A percentile compares a stretch with the other conserved stretches of the same genome.
phyloP scores from a whole-genome alignment of 2,113 vertebrate genomes.

The Myrmecophaga tridactyla region DNA sequence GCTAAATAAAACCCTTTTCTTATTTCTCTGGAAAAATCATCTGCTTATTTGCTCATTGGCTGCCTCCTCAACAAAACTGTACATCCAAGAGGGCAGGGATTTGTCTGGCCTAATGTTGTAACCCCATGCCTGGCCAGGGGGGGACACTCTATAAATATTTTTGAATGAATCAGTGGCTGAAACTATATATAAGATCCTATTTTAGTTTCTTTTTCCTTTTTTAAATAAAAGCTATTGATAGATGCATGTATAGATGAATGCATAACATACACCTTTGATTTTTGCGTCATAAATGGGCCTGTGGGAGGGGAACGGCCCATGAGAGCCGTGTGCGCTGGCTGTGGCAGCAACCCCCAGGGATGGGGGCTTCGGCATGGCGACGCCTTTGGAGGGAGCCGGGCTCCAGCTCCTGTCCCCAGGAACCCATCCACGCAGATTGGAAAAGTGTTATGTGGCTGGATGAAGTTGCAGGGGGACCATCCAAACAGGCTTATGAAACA shows the following conservation, averaged over 20 bases:
- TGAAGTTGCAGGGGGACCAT: slow-evolving; percentile 38
- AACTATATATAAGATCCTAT: neutral
- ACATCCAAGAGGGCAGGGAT: neutral
- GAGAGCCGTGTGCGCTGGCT: neutral
- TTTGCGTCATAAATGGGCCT: neutral
- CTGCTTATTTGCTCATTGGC: neutral
- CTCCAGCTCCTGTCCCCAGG: slow-evolving; percentile 3
- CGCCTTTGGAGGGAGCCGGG: neutral
- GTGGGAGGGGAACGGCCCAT: neutral
- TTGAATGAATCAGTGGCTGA: neutral
- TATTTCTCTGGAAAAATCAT: neutral
- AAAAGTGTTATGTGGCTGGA: neutral
- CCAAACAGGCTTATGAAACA: slow-evolving; percentile 42
- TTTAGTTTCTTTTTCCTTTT: neutral
- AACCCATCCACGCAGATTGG: slow-evolving; percentile 58
- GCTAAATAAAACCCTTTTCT: neutral
- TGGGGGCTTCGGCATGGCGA: neutral
- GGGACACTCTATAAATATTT: neutral
- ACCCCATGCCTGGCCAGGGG: neutral
- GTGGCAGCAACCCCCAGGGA: neutral
- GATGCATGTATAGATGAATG: neutral
- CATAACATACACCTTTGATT: neutral
- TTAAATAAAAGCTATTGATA: neutral
- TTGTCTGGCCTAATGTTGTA: neutral
- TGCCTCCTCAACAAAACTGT: neutral